Evolutionary conservation across 2,888 invertebrate genomes (phyloP).

Genomic region (Epirrita christyi): DNA sequence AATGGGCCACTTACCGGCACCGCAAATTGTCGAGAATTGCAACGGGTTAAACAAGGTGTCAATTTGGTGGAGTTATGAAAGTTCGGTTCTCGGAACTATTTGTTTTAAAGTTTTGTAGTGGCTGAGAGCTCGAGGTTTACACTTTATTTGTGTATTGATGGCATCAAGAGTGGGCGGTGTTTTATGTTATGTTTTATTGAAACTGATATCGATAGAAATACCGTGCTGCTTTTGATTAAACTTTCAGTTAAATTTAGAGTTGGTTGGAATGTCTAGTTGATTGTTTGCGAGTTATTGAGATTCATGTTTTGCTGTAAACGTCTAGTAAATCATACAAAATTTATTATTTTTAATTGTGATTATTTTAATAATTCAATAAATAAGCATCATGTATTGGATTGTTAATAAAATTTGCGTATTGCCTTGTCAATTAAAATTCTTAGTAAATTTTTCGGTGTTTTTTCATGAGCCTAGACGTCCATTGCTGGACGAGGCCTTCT

Average conservation of each 20-base stretch:
- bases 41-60: constrained; percentile 81
- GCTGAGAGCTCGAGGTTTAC: constrained; percentile 54
- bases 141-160: constrained; percentile 71
- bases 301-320: background rate
- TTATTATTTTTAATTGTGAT: background rate
- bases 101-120: constrained; percentile 74
- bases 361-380: background rate
- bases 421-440: background rate
- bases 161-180: constrained; percentile 60
- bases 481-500: too few species aligned
- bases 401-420: background rate
- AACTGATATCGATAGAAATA: constrained; percentile 41
- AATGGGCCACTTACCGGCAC: constrained; percentile 81
- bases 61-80: constrained; percentile 84
- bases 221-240: constrained; percentile 33
- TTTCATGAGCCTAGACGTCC: too few species aligned
- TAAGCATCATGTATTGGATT: background rate
- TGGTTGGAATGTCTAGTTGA: constrained; percentile 1
- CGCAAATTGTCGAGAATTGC: constrained; percentile 81
- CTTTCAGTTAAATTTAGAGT: constrained; percentile 24
- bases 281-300: background rate
- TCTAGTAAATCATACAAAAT: background rate
- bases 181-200: constrained; percentile 71
- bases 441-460: too few species aligned
- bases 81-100: constrained; percentile 80